Conservation (phyloP, 1,140 invertebrate species). For the Cylas formicarius region DNA sequence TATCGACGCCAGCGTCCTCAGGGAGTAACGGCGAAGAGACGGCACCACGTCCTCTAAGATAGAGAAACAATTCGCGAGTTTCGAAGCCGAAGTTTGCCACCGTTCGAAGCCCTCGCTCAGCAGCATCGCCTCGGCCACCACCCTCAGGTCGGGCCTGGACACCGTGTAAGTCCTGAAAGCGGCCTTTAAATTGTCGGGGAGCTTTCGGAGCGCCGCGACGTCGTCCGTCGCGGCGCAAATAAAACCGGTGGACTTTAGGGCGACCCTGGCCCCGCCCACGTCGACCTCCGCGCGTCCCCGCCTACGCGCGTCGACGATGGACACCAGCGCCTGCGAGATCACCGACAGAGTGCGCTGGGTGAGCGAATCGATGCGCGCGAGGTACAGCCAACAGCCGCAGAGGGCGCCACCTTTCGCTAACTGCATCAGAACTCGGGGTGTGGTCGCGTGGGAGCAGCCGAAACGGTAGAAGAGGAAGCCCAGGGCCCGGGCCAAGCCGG, state of each 20-base stretch:
- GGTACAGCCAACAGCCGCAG: slow-evolving; percentile 83
- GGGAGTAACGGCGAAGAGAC: slow-evolving; percentile 56
- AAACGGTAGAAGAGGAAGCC: slow-evolving; percentile 87
- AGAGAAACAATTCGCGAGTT: slow-evolving; percentile 35
- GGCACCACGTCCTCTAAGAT: slow-evolving; percentile 8
- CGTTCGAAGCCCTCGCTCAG: slow-evolving; percentile 79
- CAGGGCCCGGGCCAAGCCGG: slow-evolving; percentile 71
- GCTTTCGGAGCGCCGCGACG: slow-evolving; percentile 44
- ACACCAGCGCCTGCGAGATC: slow-evolving; percentile 48
- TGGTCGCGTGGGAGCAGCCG: too few species aligned
- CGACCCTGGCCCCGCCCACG: slow-evolving; percentile 1
- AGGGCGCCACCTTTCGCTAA: slow-evolving; percentile 80
- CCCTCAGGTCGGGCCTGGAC: slow-evolving; percentile 86
- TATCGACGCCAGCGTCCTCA: slow-evolving; percentile 81
- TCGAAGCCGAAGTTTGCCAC: slow-evolving; percentile 68
- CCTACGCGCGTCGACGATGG: slow-evolving; percentile 68
- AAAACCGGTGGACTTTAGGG: slow-evolving; percentile 36
- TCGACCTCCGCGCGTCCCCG: slow-evolving; percentile 59
- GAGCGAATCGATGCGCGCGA: slow-evolving; percentile 52
- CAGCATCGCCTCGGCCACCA: slow-evolving; percentile 82
- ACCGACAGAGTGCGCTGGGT: slow-evolving; percentile 24
- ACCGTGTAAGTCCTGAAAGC: slow-evolving; percentile 85
- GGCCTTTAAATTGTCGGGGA: slow-evolving; percentile 85
- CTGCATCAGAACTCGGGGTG: slow-evolving; percentile 75
- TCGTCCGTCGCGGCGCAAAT: slow-evolving; percentile 14